Conservation (phyloP, 1,140 invertebrate species). For the Maconellicoccus hirsutus region DNA sequence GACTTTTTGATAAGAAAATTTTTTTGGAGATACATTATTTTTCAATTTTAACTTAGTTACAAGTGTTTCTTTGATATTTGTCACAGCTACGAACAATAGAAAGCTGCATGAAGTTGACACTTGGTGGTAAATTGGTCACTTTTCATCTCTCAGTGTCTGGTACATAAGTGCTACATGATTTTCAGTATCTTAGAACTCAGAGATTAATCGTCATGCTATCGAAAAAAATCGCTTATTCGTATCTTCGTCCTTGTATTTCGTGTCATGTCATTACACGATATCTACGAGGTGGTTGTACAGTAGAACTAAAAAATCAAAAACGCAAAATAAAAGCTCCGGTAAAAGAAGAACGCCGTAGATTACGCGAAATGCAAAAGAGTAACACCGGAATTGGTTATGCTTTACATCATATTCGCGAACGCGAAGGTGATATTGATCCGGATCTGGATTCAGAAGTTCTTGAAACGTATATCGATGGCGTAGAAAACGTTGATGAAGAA, state of each 20-base stretch:
- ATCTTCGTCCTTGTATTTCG: background rate
- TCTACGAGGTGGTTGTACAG: background rate
- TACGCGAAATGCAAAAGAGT: background rate
- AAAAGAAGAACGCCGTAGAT: background rate
- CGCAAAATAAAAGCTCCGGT: background rate
- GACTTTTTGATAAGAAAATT: too few species aligned
- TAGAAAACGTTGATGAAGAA: background rate
- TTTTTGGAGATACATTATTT: too few species aligned
- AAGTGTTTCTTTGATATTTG: too few species aligned
- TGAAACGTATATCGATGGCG: background rate
- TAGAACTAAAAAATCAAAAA: background rate
- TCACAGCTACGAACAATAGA: too few species aligned
- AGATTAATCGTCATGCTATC: too few species aligned
- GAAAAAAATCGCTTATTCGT: too few species aligned
- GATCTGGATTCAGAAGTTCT: background rate
- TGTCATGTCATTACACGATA: background rate
- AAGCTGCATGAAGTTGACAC: too few species aligned
- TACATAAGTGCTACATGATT: too few species aligned
- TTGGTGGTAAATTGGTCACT: too few species aligned
- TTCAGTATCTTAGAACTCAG: too few species aligned
- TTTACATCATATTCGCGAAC: background rate
- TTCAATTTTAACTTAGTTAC: too few species aligned
- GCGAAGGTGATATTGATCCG: background rate
- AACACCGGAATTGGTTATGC: background rate
- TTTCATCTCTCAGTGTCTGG: too few species aligned